Evolutionary conservation across 1,140 invertebrate species (phyloP).

Genomic region (Drosophila tsacasi): DNA sequence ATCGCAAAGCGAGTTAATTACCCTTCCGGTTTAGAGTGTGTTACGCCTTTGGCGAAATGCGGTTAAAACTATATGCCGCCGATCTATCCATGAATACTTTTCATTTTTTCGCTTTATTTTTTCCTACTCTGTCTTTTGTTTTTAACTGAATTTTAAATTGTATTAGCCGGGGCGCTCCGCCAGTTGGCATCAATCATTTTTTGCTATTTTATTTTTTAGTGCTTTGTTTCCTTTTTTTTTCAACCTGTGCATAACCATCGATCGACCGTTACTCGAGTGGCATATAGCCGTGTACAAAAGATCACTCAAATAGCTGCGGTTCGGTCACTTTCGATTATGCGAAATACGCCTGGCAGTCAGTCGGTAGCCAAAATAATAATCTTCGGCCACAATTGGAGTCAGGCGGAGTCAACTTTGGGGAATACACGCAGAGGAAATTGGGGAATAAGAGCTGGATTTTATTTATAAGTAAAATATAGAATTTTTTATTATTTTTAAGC

Average conservation of each 20-base stretch:
- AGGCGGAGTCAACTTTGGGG: constrained; percentile 20
- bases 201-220: constrained; percentile 38
- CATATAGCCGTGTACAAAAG: constrained; percentile 57
- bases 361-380: constrained; percentile 80
- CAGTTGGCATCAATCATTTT: constrained; percentile 80
- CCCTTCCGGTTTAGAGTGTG: constrained; percentile 85
- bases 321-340: constrained; percentile 84
- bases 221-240: constrained; percentile 18
- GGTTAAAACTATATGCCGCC: constrained; percentile 71
- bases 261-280: constrained; percentile 55
- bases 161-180: constrained; percentile 64
- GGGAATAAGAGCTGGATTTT: too few species aligned
- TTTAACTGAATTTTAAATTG: constrained; percentile 81
- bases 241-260: constrained; percentile 72
- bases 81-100: constrained; percentile 67
- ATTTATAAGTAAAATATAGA: too few species aligned
- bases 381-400: constrained; percentile 68
- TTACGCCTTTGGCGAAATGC: constrained; percentile 83
- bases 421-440: neutral
- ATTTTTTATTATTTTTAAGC: too few species aligned
- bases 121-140: constrained; percentile 51
- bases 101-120: constrained; percentile 41
- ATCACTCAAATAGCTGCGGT: constrained; percentile 75
- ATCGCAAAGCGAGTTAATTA: constrained; percentile 85
- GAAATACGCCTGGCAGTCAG: constrained; percentile 73